Percentiles rank a stretch among this genome's conserved stretches.
These are phyloP conservation scores for Chionomys nivalis DNA, from an alignment of 2,113 vertebrate species.

Conservation along the genomic window DNA sequence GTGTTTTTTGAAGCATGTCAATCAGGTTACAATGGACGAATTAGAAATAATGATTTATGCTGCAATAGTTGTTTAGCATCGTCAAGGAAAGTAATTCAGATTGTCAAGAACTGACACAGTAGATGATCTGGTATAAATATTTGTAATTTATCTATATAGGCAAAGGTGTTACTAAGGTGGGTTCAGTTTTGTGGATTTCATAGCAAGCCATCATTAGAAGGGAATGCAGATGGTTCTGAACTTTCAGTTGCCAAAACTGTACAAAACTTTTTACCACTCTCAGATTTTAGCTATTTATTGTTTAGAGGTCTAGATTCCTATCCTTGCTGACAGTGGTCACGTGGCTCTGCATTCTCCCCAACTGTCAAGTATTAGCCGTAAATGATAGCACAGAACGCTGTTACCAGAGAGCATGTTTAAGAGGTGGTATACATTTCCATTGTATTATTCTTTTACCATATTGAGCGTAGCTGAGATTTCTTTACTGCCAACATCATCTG, in stretches of 20 bases:
- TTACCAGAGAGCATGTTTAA: background rate
- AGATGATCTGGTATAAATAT: background rate
- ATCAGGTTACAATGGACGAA: conserved; percentile 49
- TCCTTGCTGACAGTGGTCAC: background rate
- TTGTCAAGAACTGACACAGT: background rate
- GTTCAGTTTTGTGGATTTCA: conserved; percentile 25
- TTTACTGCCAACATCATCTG: conserved; percentile 8
- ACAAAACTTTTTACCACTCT: conserved; percentile 14
- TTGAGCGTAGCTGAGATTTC: conserved; percentile 45
- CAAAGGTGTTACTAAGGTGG: background rate
- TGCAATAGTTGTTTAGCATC: conserved; percentile 1
- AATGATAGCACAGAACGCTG: background rate
- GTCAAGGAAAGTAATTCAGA: conserved; percentile 27
- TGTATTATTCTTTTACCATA: conserved; percentile 29
- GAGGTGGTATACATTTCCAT: background rate
- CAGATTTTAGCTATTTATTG: conserved; percentile 45
- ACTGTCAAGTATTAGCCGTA: background rate
- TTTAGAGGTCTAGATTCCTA: conserved; percentile 12
- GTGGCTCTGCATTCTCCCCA: conserved; percentile 6
- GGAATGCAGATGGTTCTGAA: background rate
- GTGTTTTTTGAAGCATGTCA: conserved; percentile 28
- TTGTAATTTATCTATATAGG: conserved; percentile 12
- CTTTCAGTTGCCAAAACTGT: conserved; percentile 33
- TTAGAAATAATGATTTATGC: conserved; percentile 27
- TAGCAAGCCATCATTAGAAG: background rate